Percentiles rank a stretch among this genome's conserved stretches.
phyloP scores from a whole-genome alignment of 2,113 vertebrate genomes.

The Penelope pileata region DNA sequence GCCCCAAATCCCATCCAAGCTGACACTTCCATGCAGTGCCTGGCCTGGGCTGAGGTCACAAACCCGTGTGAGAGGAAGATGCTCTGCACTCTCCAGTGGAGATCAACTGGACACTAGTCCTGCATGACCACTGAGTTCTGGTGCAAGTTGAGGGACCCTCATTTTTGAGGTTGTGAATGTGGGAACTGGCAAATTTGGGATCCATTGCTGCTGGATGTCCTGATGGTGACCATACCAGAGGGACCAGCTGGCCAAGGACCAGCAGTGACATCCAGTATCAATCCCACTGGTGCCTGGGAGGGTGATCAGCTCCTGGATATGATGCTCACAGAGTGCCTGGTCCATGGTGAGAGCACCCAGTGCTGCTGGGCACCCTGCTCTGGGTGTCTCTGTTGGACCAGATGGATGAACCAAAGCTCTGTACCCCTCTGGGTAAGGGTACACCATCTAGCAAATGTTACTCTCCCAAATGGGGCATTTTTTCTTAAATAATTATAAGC shows the following conservation, averaged over 20 bases:
- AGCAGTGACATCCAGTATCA: neutral
- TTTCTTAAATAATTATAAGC: neutral
- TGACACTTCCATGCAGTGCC: neutral
- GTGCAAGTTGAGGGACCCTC: neutral
- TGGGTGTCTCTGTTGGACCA: neutral
- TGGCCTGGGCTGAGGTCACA: neutral
- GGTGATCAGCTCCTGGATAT: neutral
- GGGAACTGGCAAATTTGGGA: neutral
- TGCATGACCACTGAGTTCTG: neutral
- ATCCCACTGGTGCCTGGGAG: neutral
- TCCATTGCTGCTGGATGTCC: neutral
- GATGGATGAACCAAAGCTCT: no score
- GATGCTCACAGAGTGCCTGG: neutral
- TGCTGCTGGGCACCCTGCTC: neutral
- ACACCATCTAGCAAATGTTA: neutral
- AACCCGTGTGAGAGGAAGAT: neutral
- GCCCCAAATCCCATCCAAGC: neutral
- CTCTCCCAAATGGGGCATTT: neutral
- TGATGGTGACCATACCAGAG: neutral
- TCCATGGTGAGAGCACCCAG: fast-evolving
- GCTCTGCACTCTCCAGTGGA: neutral
- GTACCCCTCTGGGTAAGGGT: neutral
- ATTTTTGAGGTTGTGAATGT: neutral
- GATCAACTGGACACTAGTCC: neutral
- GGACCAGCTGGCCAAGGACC: neutral